A percentile compares a stretch with the other conserved stretches of the same genome.
Conservation (phyloP, 2,888 invertebrate genomes). For the Cephus pulcher region DNA sequence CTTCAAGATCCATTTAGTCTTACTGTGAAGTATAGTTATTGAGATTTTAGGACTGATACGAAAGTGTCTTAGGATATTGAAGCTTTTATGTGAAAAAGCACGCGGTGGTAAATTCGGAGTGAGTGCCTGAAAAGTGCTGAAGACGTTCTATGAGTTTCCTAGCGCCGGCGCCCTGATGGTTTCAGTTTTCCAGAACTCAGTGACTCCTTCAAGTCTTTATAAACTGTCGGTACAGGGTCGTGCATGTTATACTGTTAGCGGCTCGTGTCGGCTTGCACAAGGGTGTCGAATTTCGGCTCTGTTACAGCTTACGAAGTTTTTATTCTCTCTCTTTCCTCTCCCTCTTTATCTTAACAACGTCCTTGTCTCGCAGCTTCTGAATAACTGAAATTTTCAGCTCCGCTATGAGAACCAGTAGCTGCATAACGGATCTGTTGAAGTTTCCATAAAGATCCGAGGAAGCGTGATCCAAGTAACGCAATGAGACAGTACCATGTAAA, state of each 20-base stretch:
- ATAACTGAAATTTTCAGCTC: not conserved
- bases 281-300: slow-evolving; percentile 53
- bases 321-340: not conserved
- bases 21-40: not conserved
- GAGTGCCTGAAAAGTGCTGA: not conserved
- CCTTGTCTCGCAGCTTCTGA: not conserved
- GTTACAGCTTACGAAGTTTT: slow-evolving; percentile 6
- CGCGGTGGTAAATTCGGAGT: not conserved
- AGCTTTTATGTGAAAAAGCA: not conserved
- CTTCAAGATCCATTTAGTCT: not conserved
- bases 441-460: not conserved
- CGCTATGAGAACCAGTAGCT: not conserved
- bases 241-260: slow-evolving; percentile 13
- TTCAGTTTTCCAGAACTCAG: slow-evolving; percentile 1
- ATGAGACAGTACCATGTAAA: not conserved
- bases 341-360: not conserved
- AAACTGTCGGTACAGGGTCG: not conserved
- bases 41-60: not conserved
- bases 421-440: not conserved
- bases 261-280: slow-evolving; percentile 42
- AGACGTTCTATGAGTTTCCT: not conserved
- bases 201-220: not conserved
- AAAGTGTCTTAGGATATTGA: slow-evolving; percentile 8
- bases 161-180: slow-evolving; percentile 34
- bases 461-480: not conserved